phyloP scores from a whole-genome alignment of 2,888 invertebrate genomes.

The Bombylius major region DNA sequence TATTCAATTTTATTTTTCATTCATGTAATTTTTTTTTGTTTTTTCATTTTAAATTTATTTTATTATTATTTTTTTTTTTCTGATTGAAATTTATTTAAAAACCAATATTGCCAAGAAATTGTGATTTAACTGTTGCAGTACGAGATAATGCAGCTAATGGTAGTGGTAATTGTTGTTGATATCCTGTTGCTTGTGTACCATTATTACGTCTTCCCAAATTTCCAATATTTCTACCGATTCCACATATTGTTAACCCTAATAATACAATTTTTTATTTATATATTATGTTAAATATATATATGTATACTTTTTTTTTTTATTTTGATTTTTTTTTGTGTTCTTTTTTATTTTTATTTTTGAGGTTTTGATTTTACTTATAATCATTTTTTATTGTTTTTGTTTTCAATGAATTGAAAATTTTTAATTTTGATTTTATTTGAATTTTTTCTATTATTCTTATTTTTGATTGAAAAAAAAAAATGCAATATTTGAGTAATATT shows the following conservation, averaged over 20 bases:
- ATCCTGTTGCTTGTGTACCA: constrained; percentile 27
- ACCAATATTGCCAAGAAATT: constrained; percentile 36
- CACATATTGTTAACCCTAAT: constrained; percentile 36
- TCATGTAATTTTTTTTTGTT: too few species aligned
- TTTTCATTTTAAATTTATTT: neutral
- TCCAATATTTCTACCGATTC: constrained; percentile 35
- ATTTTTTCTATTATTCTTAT: neutral
- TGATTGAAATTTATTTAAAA: constrained; percentile 22
- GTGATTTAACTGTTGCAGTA: constrained; percentile 35
- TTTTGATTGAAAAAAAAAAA: too few species aligned
- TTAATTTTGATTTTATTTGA: neutral
- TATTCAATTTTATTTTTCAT: too few species aligned
- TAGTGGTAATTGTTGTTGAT: constrained; percentile 22
- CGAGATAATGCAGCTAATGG: constrained; percentile 35
- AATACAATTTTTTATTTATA: neutral
- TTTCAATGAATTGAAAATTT: too few species aligned
- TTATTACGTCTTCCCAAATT: constrained; percentile 24
- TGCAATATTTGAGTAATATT: neutral
- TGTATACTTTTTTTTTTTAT: neutral
- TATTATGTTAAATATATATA: neutral
- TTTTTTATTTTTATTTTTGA: neutral
- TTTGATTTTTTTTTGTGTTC: neutral
- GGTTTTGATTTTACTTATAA: too few species aligned
- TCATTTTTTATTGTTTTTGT: too few species aligned
- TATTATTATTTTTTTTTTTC: neutral